Percentiles rank a stretch among this genome's conserved stretches.
These are phyloP conservation scores for Hirtodrosophila histrioides DNA, from an alignment of 2,888 invertebrate genomes.

Conservation along the genomic window DNA sequence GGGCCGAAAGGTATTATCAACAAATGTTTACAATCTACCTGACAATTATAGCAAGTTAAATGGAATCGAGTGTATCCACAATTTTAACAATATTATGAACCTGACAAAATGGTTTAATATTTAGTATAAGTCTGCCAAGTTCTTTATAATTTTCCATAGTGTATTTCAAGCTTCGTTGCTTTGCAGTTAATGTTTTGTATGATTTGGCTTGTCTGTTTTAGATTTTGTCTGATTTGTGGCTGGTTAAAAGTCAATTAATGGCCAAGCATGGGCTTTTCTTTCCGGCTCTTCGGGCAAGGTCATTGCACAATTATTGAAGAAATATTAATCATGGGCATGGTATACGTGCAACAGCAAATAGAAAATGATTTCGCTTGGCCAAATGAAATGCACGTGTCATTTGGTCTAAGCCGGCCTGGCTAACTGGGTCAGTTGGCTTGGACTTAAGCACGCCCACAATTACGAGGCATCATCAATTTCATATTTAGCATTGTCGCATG, in stretches of 20 bases:
- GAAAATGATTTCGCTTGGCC: constrained; percentile 23
- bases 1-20: too few relatives aligned
- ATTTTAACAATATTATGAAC: background rate
- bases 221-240: constrained; percentile 41
- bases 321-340: constrained; percentile 27
- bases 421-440: constrained; percentile 39
- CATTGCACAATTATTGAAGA: constrained; percentile 56
- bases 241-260: constrained; percentile 72
- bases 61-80: background rate
- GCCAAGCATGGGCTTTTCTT: constrained; percentile 51
- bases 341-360: constrained; percentile 23
- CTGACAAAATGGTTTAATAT: too few relatives aligned
- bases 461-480: constrained; percentile 53
- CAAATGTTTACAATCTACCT: too few relatives aligned
- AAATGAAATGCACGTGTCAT: constrained; percentile 36
- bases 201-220: constrained; percentile 9
- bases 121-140: too few relatives aligned
- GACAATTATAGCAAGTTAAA: too few relatives aligned
- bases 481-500: constrained; percentile 56
- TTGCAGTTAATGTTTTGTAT: background rate
- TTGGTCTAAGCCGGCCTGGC: constrained; percentile 9
- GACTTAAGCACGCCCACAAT: constrained; percentile 50
- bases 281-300: constrained; percentile 64
- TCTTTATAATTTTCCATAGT: background rate
- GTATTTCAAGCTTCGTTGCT: constrained; percentile 7